Evolutionary conservation across 2,888 invertebrate species (phyloP).

Genomic region (Rhimphoctona megacephalus): DNA sequence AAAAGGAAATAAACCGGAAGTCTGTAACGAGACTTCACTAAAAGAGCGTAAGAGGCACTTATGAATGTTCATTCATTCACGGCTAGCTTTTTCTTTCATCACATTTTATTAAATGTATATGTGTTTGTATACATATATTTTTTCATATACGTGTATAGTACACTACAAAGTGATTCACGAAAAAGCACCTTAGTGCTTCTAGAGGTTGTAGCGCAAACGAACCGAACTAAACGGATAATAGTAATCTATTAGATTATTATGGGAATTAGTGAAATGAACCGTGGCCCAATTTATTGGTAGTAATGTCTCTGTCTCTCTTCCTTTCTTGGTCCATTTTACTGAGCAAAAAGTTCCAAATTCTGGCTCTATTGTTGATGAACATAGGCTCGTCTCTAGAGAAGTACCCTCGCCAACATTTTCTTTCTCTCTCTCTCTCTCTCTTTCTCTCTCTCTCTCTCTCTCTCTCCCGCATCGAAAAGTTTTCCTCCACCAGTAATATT

Average conservation of each 20-base stretch:
- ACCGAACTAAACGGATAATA: conserved; percentile 84
- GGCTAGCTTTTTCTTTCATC: conserved; percentile 21
- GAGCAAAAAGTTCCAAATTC: conserved; percentile 30
- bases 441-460: conserved; percentile 22
- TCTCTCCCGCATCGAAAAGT: conserved; percentile 23
- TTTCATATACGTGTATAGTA: not conserved
- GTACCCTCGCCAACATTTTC: not conserved
- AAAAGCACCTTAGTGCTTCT: conserved; percentile 48
- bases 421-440: conserved; percentile 1
- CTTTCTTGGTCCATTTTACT: conserved; percentile 40
- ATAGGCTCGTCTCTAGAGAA: conserved; percentile 3
- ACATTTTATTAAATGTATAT: conserved; percentile 47
- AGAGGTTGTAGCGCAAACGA: conserved; percentile 78
- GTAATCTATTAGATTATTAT: conserved; percentile 85
- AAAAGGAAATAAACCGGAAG: conserved; percentile 52
- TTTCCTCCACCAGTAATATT: conserved; percentile 12
- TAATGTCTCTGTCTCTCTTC: conserved; percentile 77
- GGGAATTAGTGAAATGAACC: conserved; percentile 84
- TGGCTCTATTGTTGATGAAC: conserved; percentile 53
- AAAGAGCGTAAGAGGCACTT: conserved; percentile 43
- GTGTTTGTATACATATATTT: not conserved
- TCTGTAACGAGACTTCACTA: conserved; percentile 39
- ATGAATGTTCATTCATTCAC: conserved; percentile 56
- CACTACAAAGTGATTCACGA: conserved; percentile 49
- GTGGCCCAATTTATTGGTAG: conserved; percentile 84